Conservation (phyloP, 2,113 vertebrate genomes). For the Naja naja region DNA sequence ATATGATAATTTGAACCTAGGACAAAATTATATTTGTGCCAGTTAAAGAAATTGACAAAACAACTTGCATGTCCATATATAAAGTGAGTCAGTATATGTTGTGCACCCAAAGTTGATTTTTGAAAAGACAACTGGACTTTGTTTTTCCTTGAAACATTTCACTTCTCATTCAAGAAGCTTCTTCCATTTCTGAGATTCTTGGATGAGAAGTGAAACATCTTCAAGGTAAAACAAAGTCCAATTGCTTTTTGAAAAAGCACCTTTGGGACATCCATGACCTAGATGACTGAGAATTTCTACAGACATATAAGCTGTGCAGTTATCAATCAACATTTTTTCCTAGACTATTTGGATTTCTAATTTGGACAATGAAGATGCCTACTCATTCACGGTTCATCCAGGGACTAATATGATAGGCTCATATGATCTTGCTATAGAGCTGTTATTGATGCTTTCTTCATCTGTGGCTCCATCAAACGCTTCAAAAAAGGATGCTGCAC, state of each 20-base stretch:
- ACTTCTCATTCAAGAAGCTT: too few species aligned
- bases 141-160: too few species aligned
- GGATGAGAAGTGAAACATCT: too few species aligned
- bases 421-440: background rate
- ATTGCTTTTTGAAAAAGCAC: too few species aligned
- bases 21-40: background rate
- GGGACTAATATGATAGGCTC: background rate
- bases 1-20: background rate
- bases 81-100: background rate
- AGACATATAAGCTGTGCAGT: background rate
- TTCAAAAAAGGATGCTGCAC: background rate
- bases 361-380: accelerated
- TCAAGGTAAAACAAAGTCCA: too few species aligned
- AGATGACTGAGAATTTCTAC: too few species aligned
- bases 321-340: background rate
- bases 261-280: too few species aligned
- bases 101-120: too few species aligned
- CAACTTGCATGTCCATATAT: background rate
- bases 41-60: background rate
- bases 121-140: too few species aligned
- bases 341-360: background rate
- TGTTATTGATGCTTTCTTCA: background rate
- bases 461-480: background rate
- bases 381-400: background rate
- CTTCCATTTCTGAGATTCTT: too few species aligned